Conservation (phyloP, 1,140 invertebrate genomes). For the Dendrolimus kikuchii region DNA sequence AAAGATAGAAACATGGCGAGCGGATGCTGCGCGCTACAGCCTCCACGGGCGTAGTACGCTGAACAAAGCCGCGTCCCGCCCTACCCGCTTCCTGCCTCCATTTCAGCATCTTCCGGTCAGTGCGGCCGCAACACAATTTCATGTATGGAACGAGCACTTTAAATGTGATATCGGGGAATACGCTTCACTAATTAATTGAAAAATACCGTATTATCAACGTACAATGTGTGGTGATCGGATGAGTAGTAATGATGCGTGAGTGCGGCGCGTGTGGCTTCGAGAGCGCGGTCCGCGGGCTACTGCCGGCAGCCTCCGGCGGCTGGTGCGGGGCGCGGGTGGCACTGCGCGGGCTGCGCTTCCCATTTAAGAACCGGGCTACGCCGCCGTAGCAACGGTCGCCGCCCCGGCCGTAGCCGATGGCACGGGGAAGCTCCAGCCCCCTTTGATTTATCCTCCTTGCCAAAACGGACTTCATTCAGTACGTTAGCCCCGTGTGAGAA, state of each 20-base stretch:
- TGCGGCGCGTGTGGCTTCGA: slow-evolving; percentile 43
- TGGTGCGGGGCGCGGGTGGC: slow-evolving; percentile 30
- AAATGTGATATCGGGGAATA: slow-evolving; percentile 17
- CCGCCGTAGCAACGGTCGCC: slow-evolving; percentile 43
- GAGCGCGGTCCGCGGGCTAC: slow-evolving; percentile 59
- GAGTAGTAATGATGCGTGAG: slow-evolving; percentile 19
- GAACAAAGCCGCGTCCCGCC: slow-evolving; percentile 52
- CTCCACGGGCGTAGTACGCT: slow-evolving; percentile 52
- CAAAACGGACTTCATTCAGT: slow-evolving; percentile 2
- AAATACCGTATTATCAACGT: slow-evolving; percentile 20
- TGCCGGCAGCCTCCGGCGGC: slow-evolving; percentile 50
- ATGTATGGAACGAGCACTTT: slow-evolving; percentile 46
- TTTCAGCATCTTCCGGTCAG: slow-evolving; percentile 26
- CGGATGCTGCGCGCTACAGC: slow-evolving; percentile 65
- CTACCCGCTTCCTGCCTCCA: slow-evolving; percentile 39
- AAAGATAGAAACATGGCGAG: slow-evolving; percentile 29
- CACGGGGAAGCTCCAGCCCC: slow-evolving; percentile 37
- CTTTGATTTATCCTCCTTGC: slow-evolving; percentile 30
- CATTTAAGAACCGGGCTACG: slow-evolving; percentile 46
- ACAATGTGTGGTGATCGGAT: slow-evolving; percentile 16
- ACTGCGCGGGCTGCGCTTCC: slow-evolving; percentile 55
- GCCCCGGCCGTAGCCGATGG: slow-evolving; percentile 26
- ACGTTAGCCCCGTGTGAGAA: slow-evolving; percentile 8
- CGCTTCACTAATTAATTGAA: slow-evolving; percentile 32
- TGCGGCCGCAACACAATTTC: slow-evolving; percentile 22